These are phyloP conservation scores for Eurystomus gularis DNA, from an alignment of 2,113 vertebrate genomes.

Conservation along the genomic window DNA sequence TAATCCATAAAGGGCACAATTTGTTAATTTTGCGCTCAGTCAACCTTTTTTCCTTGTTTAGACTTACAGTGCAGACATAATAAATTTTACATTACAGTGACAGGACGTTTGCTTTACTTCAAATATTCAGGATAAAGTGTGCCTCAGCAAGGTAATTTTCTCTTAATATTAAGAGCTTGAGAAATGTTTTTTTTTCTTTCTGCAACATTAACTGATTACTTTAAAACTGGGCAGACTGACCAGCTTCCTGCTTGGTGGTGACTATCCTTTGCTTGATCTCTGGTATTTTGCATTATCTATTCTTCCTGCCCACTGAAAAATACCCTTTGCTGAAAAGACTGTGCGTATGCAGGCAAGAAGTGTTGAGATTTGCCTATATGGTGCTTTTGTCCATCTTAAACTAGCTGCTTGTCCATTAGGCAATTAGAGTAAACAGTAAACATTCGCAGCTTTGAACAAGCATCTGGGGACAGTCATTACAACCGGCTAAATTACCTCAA, in stretches of 20 bases:
- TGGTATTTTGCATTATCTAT: background rate
- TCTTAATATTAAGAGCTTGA: background rate
- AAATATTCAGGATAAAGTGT: background rate
- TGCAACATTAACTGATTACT: background rate
- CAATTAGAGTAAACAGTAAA: background rate
- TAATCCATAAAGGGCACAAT: background rate
- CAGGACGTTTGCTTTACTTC: background rate
- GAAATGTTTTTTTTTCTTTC: background rate
- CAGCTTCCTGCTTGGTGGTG: background rate
- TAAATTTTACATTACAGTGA: background rate
- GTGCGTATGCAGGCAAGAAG: background rate
- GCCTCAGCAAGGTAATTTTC: background rate
- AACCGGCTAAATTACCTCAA: background rate
- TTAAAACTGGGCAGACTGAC: background rate
- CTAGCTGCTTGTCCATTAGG: background rate
- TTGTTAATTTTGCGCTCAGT: background rate
- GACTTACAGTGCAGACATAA: background rate
- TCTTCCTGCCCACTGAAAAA: background rate
- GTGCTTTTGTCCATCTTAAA: background rate
- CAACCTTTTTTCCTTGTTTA: background rate
- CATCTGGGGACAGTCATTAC: background rate
- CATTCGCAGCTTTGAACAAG: background rate
- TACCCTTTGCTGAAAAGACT: background rate
- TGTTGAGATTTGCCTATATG: background rate
- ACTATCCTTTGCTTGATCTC: background rate